These are phyloP conservation scores for Cenopis cana DNA, from an alignment of 2,888 invertebrate genomes.

Conservation along the genomic window DNA sequence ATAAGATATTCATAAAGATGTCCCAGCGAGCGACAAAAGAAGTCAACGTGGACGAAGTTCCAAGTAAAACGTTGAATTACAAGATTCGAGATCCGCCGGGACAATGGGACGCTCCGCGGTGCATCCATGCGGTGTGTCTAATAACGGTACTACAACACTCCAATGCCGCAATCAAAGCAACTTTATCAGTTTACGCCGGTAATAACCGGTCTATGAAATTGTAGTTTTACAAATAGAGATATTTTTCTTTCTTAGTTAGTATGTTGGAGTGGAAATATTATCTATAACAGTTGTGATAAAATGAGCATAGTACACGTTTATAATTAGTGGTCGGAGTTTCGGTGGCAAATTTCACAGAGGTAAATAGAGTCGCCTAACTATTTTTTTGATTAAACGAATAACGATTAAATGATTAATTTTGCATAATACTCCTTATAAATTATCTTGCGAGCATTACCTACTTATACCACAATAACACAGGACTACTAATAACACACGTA, in stretches of 20 bases:
- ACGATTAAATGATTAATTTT: too few relatives aligned
- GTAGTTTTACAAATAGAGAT: conserved; percentile 6
- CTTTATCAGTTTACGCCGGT: conserved; percentile 5
- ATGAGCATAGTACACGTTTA: background rate
- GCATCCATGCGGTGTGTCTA: conserved; percentile 47
- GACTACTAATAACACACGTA: too few relatives aligned
- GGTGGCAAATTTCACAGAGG: too few relatives aligned
- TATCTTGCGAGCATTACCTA: too few relatives aligned
- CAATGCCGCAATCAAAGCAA: conserved; percentile 14
- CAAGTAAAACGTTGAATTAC: conserved; percentile 72
- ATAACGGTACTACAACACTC: conserved; percentile 31
- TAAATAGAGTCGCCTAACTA: too few relatives aligned
- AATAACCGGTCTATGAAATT: conserved; percentile 21
- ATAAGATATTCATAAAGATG: conserved; percentile 82
- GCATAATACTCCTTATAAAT: too few relatives aligned
- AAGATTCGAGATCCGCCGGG: conserved; percentile 57
- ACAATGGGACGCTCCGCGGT: conserved; percentile 51
- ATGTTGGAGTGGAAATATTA: background rate
- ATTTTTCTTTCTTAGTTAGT: background rate
- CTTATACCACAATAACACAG: too few relatives aligned
- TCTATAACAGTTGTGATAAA: too few relatives aligned
- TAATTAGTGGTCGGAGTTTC: too few relatives aligned
- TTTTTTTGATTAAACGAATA: too few relatives aligned
- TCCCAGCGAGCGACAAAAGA: conserved; percentile 70
- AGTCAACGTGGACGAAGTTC: conserved; percentile 54